Conservation (phyloP, 2,888 invertebrate species). For the Melanchra persicariae region DNA sequence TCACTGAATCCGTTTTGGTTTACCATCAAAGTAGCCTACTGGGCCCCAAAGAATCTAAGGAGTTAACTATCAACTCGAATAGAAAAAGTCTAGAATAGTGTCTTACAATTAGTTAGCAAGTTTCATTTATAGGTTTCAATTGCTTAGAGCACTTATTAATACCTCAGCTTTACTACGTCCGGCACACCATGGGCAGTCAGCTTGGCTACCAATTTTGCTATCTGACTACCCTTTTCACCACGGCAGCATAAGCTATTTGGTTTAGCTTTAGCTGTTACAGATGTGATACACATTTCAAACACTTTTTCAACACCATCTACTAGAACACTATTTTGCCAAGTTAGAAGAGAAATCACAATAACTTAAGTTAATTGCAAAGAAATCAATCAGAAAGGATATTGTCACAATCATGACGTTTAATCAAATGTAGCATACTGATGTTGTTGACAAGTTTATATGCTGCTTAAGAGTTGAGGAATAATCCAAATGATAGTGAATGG, state of each 20-base stretch:
- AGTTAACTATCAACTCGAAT: no score
- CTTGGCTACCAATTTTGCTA: slow-evolving; percentile 5
- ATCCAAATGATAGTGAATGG: slow-evolving; percentile 51
- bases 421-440: slow-evolving; percentile 21
- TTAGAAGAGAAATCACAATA: neutral
- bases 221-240: neutral
- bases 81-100: no score
- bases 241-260: neutral
- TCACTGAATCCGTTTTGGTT: neutral
- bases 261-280: neutral
- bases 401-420: slow-evolving; percentile 35
- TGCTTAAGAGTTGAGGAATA: slow-evolving; percentile 40
- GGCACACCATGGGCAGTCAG: neutral
- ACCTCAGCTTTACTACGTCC: slow-evolving; percentile 3
- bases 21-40: no score
- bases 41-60: no score
- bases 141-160: no score
- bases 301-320: slow-evolving; percentile 8
- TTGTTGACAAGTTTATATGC: slow-evolving; percentile 39
- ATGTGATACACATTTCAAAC: slow-evolving; percentile 31
- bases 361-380: neutral
- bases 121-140: neutral
- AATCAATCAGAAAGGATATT: slow-evolving; percentile 25
- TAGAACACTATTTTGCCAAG: neutral
- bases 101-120: neutral